These are phyloP conservation scores for Chymomyza amoena DNA, from an alignment of 2,888 invertebrate species.

Conservation along the genomic window DNA sequence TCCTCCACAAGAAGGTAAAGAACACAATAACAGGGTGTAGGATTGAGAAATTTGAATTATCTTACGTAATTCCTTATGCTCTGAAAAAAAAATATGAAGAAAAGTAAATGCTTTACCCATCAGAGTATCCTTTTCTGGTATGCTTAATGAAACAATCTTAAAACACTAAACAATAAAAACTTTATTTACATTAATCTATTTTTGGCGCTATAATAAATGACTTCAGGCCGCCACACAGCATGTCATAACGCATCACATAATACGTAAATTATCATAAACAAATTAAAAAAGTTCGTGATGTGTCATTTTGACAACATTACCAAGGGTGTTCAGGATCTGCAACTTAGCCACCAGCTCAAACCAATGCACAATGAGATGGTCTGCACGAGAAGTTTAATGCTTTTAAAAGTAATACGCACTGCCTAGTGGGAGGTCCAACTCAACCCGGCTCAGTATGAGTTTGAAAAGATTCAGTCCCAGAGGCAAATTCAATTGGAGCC, in stretches of 20 bases:
- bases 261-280: constrained; percentile 76
- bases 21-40: too few relatives aligned
- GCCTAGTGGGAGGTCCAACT: constrained; percentile 62
- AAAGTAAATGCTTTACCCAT: too few relatives aligned
- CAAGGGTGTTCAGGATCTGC: background rate
- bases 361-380: constrained; percentile 14
- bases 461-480: constrained; percentile 25
- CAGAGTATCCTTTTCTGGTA: background rate
- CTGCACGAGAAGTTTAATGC: constrained; percentile 50
- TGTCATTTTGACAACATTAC: constrained; percentile 59
- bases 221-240: constrained; percentile 17
- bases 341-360: constrained; percentile 8
- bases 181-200: background rate
- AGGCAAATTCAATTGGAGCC: constrained; percentile 65
- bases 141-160: background rate
- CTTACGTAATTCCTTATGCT: too few relatives aligned
- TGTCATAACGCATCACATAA: constrained; percentile 49
- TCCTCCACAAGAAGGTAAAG: too few relatives aligned
- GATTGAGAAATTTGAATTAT: too few relatives aligned
- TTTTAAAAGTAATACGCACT: constrained; percentile 65
- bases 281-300: constrained; percentile 74
- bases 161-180: constrained; percentile 14
- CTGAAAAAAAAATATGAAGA: too few relatives aligned
- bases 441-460: constrained; percentile 30
- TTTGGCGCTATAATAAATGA: constrained; percentile 49